Evolutionary conservation across 2,113 vertebrate species (phyloP).

Genomic region (Pantherophis guttatus): DNA sequence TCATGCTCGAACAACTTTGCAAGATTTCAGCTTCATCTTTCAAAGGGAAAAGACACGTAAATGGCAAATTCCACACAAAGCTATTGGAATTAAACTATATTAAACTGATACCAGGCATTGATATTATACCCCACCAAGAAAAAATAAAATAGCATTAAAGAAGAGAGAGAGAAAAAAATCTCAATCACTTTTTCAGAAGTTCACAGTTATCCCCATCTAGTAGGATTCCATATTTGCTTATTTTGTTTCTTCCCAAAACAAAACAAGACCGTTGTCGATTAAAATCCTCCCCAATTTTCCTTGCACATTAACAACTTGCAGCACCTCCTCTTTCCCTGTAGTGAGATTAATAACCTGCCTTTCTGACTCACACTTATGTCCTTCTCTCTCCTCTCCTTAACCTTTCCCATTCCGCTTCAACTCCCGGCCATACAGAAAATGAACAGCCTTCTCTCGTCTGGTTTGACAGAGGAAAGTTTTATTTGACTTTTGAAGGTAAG

Average conservation of each 20-base stretch:
- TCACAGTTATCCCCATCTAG: constrained; percentile 46
- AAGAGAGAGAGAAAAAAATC: background rate
- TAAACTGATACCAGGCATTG: constrained; percentile 43
- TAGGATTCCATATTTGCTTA: constrained; percentile 67
- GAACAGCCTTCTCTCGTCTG: constrained; percentile 99
- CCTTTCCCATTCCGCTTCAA: constrained; percentile 79
- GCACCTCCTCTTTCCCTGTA: constrained; percentile 68
- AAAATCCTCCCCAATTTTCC: constrained; percentile 39
- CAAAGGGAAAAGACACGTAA: background rate
- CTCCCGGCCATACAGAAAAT: constrained; percentile 95
- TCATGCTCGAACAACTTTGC: background rate
- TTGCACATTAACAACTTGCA: constrained; percentile 69
- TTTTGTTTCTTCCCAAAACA: constrained; percentile 59
- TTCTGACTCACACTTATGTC: constrained; percentile 94
- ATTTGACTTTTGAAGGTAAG: constrained; percentile 99
- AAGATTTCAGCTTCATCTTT: background rate
- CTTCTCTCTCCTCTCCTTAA: constrained; percentile 90
- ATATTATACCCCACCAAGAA: constrained; percentile 33
- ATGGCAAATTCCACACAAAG: constrained; percentile 23
- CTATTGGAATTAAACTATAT: constrained; percentile 37
- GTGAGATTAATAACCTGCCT: constrained; percentile 84
- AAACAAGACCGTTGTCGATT: constrained; percentile 13
- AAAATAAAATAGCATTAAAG: background rate
- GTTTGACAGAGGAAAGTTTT: constrained; percentile 99
- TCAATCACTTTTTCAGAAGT: constrained; percentile 6